These are phyloP conservation scores for Chloropsis hardwickii DNA, from an alignment of 2,113 vertebrate genomes.

Conservation along the genomic window DNA sequence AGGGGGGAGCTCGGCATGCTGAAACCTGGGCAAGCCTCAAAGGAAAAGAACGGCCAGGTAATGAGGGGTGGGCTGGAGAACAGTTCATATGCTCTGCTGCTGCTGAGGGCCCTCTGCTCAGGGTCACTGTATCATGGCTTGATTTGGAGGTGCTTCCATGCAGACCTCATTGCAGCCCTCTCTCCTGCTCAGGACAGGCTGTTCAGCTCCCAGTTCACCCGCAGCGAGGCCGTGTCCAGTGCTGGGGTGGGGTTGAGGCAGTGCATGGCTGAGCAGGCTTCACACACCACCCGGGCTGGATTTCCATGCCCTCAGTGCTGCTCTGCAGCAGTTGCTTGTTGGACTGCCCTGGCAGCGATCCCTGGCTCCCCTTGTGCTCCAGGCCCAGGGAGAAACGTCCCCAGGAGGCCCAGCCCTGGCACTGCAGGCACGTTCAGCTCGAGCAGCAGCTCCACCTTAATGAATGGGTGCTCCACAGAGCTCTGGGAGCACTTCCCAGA, in stretches of 20 bases:
- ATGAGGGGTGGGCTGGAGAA: neutral
- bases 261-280: neutral
- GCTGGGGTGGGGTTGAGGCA: rapidly evolving
- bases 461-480: neutral
- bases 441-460: rapidly evolving
- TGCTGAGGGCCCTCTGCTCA: neutral
- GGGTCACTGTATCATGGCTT: neutral
- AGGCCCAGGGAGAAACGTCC: neutral
- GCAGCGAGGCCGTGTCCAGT: rapidly evolving
- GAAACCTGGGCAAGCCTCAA: constrained; percentile 69
- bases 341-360: rapidly evolving
- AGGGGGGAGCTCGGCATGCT: constrained; percentile 74
- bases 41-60: constrained; percentile 68
- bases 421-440: rapidly evolving
- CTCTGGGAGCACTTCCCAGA: neutral
- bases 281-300: neutral
- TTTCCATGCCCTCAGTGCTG: neutral
- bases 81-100: rapidly evolving
- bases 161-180: neutral
- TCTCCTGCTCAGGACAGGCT: neutral
- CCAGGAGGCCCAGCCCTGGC: neutral
- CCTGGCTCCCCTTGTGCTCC: rapidly evolving
- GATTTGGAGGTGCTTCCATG: neutral
- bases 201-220: neutral
- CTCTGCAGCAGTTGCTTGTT: rapidly evolving